A percentile compares a stretch with the other conserved stretches of the same genome.
Evolutionary conservation across 2,888 invertebrate genomes (phyloP).

Genomic region (Theretra japonica): DNA sequence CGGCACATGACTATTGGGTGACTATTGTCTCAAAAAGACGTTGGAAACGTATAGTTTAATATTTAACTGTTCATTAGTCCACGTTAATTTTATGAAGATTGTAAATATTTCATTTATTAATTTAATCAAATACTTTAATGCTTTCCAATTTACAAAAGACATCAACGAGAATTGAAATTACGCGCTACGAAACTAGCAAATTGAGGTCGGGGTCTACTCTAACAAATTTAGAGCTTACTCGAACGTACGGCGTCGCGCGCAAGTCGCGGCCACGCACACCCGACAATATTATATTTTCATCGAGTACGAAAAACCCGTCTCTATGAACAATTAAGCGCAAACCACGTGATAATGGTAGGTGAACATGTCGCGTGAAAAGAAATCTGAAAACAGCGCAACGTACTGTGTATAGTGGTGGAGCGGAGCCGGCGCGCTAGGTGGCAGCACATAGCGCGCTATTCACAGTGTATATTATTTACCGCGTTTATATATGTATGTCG

Average conservation of each 20-base stretch:
- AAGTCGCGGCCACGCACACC: constrained; percentile 17
- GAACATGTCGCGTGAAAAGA: constrained; percentile 63
- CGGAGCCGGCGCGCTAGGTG: constrained; percentile 78
- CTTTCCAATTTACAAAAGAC: constrained; percentile 49
- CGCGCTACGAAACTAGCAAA: constrained; percentile 49
- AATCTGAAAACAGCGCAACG: constrained; percentile 66
- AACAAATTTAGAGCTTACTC: constrained; percentile 43
- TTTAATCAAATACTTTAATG: constrained; percentile 16
- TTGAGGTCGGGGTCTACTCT: constrained; percentile 32
- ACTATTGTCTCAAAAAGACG: neutral
- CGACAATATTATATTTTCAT: constrained; percentile 31
- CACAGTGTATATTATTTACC: constrained; percentile 82
- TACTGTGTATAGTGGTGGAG: constrained; percentile 59
- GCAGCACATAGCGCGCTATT: constrained; percentile 82
- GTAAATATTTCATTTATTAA: neutral
- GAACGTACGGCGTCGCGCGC: constrained; percentile 36
- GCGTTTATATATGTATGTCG: constrained; percentile 75
- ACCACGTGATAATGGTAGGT: constrained; percentile 52
- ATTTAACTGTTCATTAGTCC: neutral
- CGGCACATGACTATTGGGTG: too few species aligned
- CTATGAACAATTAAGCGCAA: constrained; percentile 24
- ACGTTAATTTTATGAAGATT: neutral
- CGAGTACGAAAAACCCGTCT: constrained; percentile 26
- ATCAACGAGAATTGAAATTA: constrained; percentile 53
- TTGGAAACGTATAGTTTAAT: neutral